A percentile compares a stretch with the other conserved stretches of the same genome.
phyloP scores from a whole-genome alignment of 2,113 vertebrate species.

The Sorex araneus region DNA sequence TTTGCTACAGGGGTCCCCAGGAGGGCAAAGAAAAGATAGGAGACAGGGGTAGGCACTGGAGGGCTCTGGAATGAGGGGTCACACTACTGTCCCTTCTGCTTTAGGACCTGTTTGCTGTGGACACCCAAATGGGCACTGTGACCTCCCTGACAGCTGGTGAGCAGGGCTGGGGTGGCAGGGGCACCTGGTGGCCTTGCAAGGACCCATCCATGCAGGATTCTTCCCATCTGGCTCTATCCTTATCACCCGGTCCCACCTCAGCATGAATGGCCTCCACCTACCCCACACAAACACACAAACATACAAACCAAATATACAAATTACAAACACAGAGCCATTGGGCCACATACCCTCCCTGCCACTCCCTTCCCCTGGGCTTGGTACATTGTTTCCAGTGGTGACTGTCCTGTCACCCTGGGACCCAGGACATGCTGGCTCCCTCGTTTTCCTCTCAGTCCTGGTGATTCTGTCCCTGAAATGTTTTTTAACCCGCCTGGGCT shows the following conservation, averaged over 20 bases:
- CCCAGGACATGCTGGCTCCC: not conserved
- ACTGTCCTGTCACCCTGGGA: not conserved
- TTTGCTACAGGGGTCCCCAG: not conserved
- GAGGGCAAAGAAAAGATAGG: not conserved
- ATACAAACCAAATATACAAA: too few relatives aligned
- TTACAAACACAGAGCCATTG: not conserved
- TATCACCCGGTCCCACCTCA: not conserved
- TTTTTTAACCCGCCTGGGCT: not conserved
- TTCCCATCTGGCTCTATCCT: not conserved
- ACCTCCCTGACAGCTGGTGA: constrained; percentile 88
- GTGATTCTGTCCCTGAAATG: not conserved
- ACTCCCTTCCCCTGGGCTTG: not conserved
- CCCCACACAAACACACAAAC: not conserved
- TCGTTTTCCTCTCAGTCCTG: not conserved
- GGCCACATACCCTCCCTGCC: not conserved
- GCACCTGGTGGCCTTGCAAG: not conserved
- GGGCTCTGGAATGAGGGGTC: not conserved
- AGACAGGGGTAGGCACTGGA: not conserved
- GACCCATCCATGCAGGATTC: not conserved
- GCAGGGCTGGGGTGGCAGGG: not conserved
- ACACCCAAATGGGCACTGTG: constrained; percentile 74
- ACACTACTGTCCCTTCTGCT: constrained; percentile 2
- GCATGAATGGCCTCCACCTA: too few relatives aligned
- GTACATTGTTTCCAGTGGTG: not conserved
- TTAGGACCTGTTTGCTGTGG: constrained; percentile 90